Conservation (phyloP, 2,797 vertebrate species). For the Morelia viridis region DNA sequence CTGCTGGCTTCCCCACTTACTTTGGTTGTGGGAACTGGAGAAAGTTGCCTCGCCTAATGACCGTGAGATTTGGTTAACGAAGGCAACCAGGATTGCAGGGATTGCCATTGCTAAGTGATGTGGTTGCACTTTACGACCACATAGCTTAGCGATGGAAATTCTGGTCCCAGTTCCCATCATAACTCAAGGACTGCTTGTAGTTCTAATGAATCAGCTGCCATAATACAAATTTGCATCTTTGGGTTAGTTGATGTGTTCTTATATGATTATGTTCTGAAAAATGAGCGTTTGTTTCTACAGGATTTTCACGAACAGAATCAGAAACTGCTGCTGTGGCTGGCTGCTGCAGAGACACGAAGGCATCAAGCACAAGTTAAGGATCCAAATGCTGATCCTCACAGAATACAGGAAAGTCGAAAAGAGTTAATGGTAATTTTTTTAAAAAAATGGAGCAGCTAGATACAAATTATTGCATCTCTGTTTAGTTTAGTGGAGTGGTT, state of each 20-base stretch:
- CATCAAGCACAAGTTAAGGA: conserved; percentile 63
- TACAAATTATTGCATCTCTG: neutral
- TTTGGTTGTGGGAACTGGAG: neutral
- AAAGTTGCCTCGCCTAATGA: neutral
- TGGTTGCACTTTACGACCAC: neutral
- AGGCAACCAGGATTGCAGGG: neutral
- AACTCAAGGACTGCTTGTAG: neutral
- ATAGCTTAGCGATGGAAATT: neutral
- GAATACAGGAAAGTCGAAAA: conserved; percentile 70
- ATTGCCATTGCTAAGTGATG: neutral
- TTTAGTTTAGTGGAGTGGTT: neutral
- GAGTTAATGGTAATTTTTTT: conserved; percentile 77
- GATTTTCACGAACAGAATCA: conserved; percentile 87
- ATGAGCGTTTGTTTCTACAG: conserved; percentile 66
- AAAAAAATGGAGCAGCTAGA: neutral
- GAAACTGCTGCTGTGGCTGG: conserved; percentile 84
- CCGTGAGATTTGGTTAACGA: neutral
- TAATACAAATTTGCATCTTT: neutral
- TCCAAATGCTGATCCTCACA: conserved; percentile 50
- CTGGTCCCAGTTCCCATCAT: neutral
- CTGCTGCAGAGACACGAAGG: conserved; percentile 77
- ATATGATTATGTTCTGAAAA: neutral
- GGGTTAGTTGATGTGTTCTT: too few relatives aligned
- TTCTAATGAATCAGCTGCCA: neutral
- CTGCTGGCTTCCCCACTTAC: neutral